Conservation (phyloP, 2,888 invertebrate genomes). For the Lordiphosa andalusiaca region DNA sequence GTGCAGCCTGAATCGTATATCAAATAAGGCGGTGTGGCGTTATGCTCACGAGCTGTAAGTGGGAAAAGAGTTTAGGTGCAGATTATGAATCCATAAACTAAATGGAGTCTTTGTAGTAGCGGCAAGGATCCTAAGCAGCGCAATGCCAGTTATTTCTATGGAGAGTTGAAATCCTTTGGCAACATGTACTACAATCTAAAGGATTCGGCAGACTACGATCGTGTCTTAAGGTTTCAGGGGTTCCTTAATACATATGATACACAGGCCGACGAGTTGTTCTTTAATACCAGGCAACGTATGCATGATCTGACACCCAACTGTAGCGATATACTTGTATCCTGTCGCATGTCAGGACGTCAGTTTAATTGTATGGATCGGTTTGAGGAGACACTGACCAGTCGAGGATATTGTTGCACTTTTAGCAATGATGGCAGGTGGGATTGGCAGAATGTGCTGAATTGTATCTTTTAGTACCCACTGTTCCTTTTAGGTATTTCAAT, state of each 20-base stretch:
- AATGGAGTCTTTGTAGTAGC: slow-evolving; percentile 37
- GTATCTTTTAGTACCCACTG: neutral
- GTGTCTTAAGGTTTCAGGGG: slow-evolving; percentile 66
- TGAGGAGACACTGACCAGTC: slow-evolving; percentile 73
- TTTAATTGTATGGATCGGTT: slow-evolving; percentile 72
- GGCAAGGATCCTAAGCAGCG: slow-evolving; percentile 47
- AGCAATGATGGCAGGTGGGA: slow-evolving; percentile 65
- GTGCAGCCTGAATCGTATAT: slow-evolving; percentile 83
- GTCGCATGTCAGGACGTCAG: slow-evolving; percentile 59
- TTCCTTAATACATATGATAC: slow-evolving; percentile 71
- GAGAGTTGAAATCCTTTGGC: slow-evolving; percentile 58
- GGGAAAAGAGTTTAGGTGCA: too few species aligned
- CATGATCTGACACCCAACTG: slow-evolving; percentile 78
- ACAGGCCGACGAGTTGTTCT: slow-evolving; percentile 65
- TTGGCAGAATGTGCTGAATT: too few species aligned
- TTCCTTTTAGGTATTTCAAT: slow-evolving; percentile 35
- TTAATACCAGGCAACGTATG: slow-evolving; percentile 64
- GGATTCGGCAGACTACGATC: slow-evolving; percentile 51
- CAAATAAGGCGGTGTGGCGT: slow-evolving; percentile 71
- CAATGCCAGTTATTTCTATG: slow-evolving; percentile 49
- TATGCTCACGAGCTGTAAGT: slow-evolving; percentile 79
- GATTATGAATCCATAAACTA: neutral
- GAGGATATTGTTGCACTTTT: slow-evolving; percentile 81
- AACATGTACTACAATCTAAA: slow-evolving; percentile 57
- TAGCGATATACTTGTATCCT: slow-evolving; percentile 74